Conservation (phyloP, 2,797 vertebrate genomes). For the Phataginus tricuspis region DNA sequence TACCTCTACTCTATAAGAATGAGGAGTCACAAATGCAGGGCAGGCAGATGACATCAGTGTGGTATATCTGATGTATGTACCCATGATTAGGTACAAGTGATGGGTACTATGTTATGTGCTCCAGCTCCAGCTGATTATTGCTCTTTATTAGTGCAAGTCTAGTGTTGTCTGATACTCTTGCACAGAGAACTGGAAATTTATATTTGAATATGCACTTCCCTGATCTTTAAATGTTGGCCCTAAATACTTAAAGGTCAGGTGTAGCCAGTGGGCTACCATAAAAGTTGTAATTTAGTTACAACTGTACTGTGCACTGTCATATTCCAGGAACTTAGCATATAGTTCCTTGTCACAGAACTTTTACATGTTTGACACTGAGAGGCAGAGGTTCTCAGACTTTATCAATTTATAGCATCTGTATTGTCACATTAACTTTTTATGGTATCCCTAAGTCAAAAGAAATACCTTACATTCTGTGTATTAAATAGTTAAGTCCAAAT, state of each 20-base stretch:
- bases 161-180: background rate
- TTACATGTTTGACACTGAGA: background rate
- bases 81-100: background rate
- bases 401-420: background rate
- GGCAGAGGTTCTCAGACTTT: background rate
- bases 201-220: background rate
- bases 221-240: background rate
- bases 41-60: background rate
- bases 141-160: background rate
- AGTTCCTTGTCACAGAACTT: background rate
- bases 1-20: background rate
- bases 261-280: background rate
- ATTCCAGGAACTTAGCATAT: background rate
- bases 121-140: background rate
- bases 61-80: background rate
- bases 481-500: background rate
- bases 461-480: background rate
- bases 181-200: background rate
- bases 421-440: background rate
- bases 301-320: background rate
- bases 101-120: background rate
- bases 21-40: background rate
- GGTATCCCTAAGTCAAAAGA: background rate
- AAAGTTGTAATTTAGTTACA: background rate
- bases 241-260: background rate